These are phyloP conservation scores for Bradynema listronoti DNA, from an alignment of 1,140 invertebrate genomes.

Conservation along the genomic window DNA sequence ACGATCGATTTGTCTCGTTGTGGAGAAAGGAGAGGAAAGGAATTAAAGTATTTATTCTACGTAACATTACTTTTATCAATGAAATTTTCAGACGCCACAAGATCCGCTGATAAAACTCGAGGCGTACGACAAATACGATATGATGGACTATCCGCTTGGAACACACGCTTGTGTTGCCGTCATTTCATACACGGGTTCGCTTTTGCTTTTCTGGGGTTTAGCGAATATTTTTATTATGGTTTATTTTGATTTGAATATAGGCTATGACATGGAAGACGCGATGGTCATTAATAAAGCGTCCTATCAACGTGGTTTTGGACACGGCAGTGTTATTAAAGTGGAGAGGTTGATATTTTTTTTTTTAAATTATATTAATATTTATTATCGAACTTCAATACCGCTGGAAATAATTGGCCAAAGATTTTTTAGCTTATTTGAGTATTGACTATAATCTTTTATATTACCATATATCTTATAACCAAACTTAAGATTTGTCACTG, in stretches of 20 bases:
- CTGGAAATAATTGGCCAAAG: no score
- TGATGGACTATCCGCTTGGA: constrained; percentile 90
- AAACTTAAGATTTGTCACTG: no score
- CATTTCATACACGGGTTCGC: constrained; percentile 77
- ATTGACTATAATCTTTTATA: no score
- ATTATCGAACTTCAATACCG: constrained; percentile 4
- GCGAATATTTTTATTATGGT: constrained; percentile 11
- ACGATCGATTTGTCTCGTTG: no score
- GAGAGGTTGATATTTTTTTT: no score
- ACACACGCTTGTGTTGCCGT: constrained; percentile 97
- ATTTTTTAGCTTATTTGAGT: no score
- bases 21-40: no score
- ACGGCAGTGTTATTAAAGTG: constrained; percentile 65
- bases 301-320: constrained; percentile 83
- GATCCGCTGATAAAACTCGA: constrained; percentile 78
- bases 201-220: not conserved
- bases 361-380: constrained; percentile 22
- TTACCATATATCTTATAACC: no score
- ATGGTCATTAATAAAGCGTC: constrained; percentile 95
- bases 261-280: constrained; percentile 99
- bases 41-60: constrained; percentile 7
- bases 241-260: constrained; percentile 65
- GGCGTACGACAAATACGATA: constrained; percentile 76
- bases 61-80: constrained; percentile 7
- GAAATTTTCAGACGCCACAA: constrained; percentile 70